Evolutionary conservation across 2,113 vertebrate species (phyloP).

Genomic region (Heloderma charlesbogerti): DNA sequence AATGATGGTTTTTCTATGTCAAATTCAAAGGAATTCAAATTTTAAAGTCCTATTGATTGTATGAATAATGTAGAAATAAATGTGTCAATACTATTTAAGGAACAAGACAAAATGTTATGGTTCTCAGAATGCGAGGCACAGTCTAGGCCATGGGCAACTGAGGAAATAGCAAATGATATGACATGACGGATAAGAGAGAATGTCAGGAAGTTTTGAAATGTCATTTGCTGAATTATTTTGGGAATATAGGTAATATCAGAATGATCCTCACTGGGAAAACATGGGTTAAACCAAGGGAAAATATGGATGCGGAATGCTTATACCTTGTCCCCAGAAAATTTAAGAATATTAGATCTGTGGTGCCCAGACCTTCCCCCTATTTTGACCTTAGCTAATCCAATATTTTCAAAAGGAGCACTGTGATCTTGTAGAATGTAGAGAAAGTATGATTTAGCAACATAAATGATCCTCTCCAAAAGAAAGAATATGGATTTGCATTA

Average conservation of each 20-base stretch:
- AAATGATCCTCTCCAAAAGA: background rate
- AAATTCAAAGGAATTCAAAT: background rate
- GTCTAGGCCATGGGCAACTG: fast-evolving
- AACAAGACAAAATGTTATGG: background rate
- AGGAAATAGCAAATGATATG: background rate
- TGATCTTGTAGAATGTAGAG: background rate
- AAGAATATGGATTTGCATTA: background rate
- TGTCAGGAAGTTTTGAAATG: background rate
- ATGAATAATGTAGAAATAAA: background rate
- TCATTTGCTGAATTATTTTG: background rate
- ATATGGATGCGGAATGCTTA: background rate
- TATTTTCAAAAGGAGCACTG: background rate
- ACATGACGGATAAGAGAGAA: background rate
- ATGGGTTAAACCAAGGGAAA: background rate
- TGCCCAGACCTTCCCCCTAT: background rate
- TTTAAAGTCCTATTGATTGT: background rate
- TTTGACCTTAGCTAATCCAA: background rate
- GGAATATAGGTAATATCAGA: background rate
- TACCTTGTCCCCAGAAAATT: background rate
- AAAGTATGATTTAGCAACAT: background rate
- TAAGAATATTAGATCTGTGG: background rate
- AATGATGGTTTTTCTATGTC: background rate
- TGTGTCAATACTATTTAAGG: background rate
- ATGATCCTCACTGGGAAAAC: background rate
- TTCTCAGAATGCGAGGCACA: background rate